These are phyloP conservation scores for Propithecus perrieri DNA, from an alignment of 2,797 vertebrate species.

Conservation along the genomic window DNA sequence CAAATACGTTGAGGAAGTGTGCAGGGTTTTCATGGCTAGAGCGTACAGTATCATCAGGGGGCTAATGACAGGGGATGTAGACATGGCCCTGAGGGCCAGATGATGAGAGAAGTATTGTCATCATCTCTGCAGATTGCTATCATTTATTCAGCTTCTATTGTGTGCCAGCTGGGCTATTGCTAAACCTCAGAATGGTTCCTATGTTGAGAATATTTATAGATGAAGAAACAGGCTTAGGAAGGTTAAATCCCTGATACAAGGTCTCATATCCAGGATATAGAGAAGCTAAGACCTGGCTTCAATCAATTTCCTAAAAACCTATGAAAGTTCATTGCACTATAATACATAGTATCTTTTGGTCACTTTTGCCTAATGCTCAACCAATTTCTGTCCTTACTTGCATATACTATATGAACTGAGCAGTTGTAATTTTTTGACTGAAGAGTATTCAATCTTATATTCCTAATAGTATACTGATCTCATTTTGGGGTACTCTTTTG, in stretches of 20 bases:
- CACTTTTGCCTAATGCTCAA: neutral
- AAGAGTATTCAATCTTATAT: neutral
- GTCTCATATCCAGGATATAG: neutral
- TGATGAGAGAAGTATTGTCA: neutral
- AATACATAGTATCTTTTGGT: neutral
- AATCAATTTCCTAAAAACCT: neutral
- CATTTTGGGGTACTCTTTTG: neutral
- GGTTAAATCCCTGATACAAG: neutral
- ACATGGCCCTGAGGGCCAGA: neutral
- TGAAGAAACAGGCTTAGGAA: neutral
- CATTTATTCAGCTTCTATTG: neutral
- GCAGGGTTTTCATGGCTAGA: neutral
- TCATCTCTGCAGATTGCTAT: neutral
- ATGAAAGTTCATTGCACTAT: neutral
- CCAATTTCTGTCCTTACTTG: neutral
- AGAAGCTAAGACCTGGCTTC: neutral
- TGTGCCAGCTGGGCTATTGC: neutral
- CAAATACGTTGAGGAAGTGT: neutral
- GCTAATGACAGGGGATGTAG: neutral
- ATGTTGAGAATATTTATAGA: neutral
- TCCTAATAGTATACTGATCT: neutral
- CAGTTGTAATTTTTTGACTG: constrained; percentile 1
- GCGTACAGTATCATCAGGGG: neutral
- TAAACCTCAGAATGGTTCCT: neutral
- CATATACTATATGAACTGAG: neutral